Base-by-base conservation (phyloP, 2,888 invertebrate genomes). In the Drosophila acutilabella region DNA sequence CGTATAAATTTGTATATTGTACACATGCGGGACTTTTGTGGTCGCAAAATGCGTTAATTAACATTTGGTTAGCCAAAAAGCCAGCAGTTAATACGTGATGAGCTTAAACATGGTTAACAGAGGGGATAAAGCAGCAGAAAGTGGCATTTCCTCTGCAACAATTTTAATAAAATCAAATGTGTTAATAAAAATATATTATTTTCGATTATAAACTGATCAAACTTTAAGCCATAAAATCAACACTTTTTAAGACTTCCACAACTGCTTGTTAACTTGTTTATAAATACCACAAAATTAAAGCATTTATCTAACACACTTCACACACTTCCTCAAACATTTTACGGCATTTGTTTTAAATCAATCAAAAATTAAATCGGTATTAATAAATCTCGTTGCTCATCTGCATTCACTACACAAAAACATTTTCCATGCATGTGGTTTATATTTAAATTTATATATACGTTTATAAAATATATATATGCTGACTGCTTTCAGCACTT, bases 1-100 rank as follows among this genome's bases (percentile, higher is more conserved):
- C n/a, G 23, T 8, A 41, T 33, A n/a, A 16, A 4, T n/a, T 1
- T 33, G 33, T 33, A 33, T 33, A 36, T 36, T 38, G 33, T 65
- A 16, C n/a, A 41, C 23, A 60, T 56, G 58, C 44, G 53, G 64
- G 30, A 10, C 44, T 40, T 61, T 53, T 53, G 56, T 26, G 57
- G 57, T 44, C 54, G 45, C 60, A 38, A 40, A 76, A 71, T 69
- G 67, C 81, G 64, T 82, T 83, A 83, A 80, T 80, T 74, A 83
- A 77, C 69, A 69, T 78, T 75, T 45, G 78, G 64, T 73, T 61
- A 53, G 58, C 64, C 68, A 44, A 54, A 68, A 51, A 45, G 58
- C 58, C 61, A 60, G 44, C 60, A 18, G 53, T 47, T 61, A 38
- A 48, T 68, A 78, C 68, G 74, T 78, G 78, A 75, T 72, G 38